Conservation (phyloP, 1,140 invertebrate species). For the Eciton burchellii region DNA sequence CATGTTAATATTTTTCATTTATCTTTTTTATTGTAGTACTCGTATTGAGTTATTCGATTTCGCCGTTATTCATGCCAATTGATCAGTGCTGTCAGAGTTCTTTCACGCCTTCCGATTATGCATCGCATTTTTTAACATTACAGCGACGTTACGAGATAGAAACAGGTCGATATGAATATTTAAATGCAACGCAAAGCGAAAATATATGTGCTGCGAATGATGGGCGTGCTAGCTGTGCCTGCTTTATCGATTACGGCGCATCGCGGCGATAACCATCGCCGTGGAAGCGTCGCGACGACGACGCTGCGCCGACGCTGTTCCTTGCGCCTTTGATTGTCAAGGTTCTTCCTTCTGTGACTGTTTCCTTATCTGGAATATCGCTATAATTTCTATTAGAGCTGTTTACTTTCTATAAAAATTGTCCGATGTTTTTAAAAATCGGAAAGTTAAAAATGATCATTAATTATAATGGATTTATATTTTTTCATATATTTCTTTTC, state of each 20-base stretch:
- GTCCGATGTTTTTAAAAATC: background rate
- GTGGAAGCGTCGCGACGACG: conserved; percentile 64
- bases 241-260: conserved; percentile 73
- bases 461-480: background rate
- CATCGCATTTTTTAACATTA: conserved; percentile 32
- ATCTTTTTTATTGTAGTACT: no score
- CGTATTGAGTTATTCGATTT: no score
- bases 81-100: background rate
- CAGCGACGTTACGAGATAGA: conserved; percentile 26
- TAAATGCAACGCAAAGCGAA: conserved; percentile 67
- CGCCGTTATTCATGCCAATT: background rate
- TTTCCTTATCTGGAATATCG: background rate
- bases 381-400: background rate
- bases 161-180: conserved; percentile 70
- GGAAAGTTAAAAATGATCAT: background rate
- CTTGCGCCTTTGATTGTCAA: conserved; percentile 65
- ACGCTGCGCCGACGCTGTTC: conserved; percentile 46
- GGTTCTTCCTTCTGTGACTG: conserved; percentile 61
- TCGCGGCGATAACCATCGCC: conserved; percentile 63
- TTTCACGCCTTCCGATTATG: background rate
- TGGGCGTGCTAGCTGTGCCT: conserved; percentile 58
- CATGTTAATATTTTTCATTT: background rate
- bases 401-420: background rate
- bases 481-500: background rate
- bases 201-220: conserved; percentile 55